Conservation (phyloP, 2,888 invertebrate genomes). For the Phymatocera aterrima region DNA sequence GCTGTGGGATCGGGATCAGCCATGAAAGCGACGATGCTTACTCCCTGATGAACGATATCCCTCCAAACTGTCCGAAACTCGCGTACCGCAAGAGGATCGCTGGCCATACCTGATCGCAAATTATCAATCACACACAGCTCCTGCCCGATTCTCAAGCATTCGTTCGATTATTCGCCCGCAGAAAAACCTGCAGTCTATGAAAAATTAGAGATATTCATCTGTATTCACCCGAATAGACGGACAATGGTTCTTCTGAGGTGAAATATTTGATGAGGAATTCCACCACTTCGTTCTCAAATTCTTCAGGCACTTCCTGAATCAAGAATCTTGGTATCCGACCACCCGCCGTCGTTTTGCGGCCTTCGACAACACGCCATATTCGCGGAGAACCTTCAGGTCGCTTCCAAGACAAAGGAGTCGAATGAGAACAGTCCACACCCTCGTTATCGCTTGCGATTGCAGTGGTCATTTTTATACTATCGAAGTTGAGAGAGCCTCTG, state of each 20-base stretch:
- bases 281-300: conserved; percentile 62
- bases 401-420: conserved; percentile 47
- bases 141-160: background rate
- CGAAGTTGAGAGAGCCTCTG: background rate
- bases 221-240: conserved; percentile 32
- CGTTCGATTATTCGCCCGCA: background rate
- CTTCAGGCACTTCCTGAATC: conserved; percentile 67
- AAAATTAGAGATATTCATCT: too few relatives aligned
- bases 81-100: conserved; percentile 58
- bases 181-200: background rate
- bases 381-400: conserved; percentile 61
- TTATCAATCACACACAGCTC: background rate
- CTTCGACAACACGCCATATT: conserved; percentile 63
- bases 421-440: conserved; percentile 41
- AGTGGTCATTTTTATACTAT: background rate
- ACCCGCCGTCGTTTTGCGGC: conserved; percentile 49
- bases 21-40: conserved; percentile 68
- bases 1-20: conserved; percentile 61
- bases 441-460: conserved; percentile 46
- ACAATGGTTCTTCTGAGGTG: background rate
- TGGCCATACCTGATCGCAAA: conserved; percentile 56
- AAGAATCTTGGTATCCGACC: conserved; percentile 55
- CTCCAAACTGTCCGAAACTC: conserved; percentile 63
- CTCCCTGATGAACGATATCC: conserved; percentile 62
- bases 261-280: conserved; percentile 50